Evolutionary conservation across 2,888 invertebrate species (phyloP).

Genomic region (Andrena marginata): DNA sequence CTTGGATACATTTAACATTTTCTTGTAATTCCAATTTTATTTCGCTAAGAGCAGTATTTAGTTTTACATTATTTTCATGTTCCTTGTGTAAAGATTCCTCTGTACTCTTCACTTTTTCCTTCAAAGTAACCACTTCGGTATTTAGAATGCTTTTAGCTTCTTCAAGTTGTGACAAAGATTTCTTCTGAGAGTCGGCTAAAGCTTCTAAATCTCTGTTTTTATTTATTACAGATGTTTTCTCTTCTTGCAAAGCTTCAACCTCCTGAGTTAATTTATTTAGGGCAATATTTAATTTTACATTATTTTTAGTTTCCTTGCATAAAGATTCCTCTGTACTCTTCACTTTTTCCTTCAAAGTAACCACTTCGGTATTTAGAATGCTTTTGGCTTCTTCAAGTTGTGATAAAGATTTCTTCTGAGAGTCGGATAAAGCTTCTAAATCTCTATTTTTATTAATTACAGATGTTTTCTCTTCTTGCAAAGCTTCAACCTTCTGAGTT

Average conservation of each 20-base stretch:
- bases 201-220: constrained; percentile 59
- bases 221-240: constrained; percentile 53
- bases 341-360: constrained; percentile 28
- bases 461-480: constrained; percentile 58
- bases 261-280: constrained; percentile 40
- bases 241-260: constrained; percentile 53
- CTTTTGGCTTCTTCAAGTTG: constrained; percentile 48
- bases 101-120: constrained; percentile 30
- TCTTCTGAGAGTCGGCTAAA: constrained; percentile 53
- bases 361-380: constrained; percentile 46
- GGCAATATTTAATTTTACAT: constrained; percentile 50
- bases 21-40: constrained; percentile 40
- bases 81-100: constrained; percentile 58
- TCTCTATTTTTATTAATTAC: constrained; percentile 57
- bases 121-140: constrained; percentile 36
- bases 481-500: constrained; percentile 28
- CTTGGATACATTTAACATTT: constrained; percentile 42
- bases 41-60: constrained; percentile 42
- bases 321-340: constrained; percentile 50
- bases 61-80: constrained; percentile 40
- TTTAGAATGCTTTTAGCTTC: constrained; percentile 42
- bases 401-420: constrained; percentile 56
- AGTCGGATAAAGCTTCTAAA: constrained; percentile 51
- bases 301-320: constrained; percentile 49
- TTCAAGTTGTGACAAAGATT: constrained; percentile 54